Base-by-base conservation (phyloP, 2,113 vertebrate species). In the Megaceryle torquata region DNA sequence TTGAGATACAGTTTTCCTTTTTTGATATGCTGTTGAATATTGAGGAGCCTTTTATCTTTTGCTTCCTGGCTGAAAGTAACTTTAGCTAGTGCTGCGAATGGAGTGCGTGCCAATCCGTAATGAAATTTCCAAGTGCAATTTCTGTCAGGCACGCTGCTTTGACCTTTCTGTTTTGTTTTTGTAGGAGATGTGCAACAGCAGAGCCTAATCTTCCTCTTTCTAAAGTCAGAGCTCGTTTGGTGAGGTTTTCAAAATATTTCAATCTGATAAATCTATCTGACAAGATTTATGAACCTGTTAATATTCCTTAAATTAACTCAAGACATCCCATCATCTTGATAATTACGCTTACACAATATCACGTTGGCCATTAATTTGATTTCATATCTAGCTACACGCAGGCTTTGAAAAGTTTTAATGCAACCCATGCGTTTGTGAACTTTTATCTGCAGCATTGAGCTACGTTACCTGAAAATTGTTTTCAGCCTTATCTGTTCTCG, bases 101-200 rank as follows among this genome's bases (percentile, higher is more conserved):
- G 72, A n/a, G 26, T 67, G 77, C 0, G 7, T 87, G 88, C 83
- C 92, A 92, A 92, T 72, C 77, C 1, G 0, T 90, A 97, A 94
- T 97, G 93, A 63, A 95, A 48, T 95, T 97, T 96, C 92, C 88
- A 92, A 91, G 93, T 75, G 43, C 71, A 63, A 7, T 96, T 94
- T 88, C 72, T 95, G 82, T 95, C 83, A 91, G 90, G 56, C 50
- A 70, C 41, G 21, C 75, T 63, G 81, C 87, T 92, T 61, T 94
- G 92, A 92, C 85, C 89, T 95, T 96, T 91, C 88, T 95, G 71
- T 76, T 95, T 97, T 93, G 93, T 96, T 94, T 97, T 90, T 77
- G 43, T 91, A 46, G 77, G 83, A 65, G 89, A 80, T 82, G 64
- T 69, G 78, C 78, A 94, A 91, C 50, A 96, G 67, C 78, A 87